phyloP scores from a whole-genome alignment of 2,888 invertebrate genomes.

The Atrina japonica region DNA sequence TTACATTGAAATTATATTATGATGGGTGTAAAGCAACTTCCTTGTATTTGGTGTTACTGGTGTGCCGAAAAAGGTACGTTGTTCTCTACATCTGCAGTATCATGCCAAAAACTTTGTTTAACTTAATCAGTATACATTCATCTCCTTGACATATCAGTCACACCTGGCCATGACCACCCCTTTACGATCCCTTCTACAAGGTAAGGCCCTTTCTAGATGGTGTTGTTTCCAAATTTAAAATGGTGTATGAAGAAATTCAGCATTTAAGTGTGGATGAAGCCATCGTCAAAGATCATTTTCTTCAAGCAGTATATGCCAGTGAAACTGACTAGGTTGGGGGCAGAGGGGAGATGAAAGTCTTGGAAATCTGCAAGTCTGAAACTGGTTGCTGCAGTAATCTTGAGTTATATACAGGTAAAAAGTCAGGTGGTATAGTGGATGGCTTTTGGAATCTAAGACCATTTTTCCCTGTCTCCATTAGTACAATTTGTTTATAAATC shows the following conservation, averaged over 20 bases:
- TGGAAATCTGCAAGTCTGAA: neutral
- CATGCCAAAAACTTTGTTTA: neutral
- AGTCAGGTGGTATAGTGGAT: neutral
- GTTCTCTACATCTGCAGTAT: neutral
- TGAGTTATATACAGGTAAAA: conserved; percentile 1
- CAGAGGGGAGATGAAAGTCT: too few species aligned
- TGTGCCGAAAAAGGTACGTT: neutral
- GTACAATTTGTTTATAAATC: too few species aligned
- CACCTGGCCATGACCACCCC: conserved; percentile 4
- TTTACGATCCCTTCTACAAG: conserved; percentile 8
- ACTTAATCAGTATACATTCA: conserved; percentile 11
- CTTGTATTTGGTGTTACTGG: neutral
- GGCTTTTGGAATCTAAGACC: too few species aligned
- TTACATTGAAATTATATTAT: neutral
- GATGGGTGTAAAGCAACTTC: neutral
- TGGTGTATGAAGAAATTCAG: neutral
- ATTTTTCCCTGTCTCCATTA: too few species aligned
- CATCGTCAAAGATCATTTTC: neutral
- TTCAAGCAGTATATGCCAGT: conserved; percentile 2
- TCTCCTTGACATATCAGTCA: neutral
- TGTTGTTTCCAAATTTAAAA: neutral
- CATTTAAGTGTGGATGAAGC: neutral
- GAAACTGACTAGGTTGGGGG: neutral
- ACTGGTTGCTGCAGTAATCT: neutral
- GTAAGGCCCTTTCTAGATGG: neutral